phyloP scores from a whole-genome alignment of 2,113 vertebrate genomes.

The Platysteira castanea region DNA sequence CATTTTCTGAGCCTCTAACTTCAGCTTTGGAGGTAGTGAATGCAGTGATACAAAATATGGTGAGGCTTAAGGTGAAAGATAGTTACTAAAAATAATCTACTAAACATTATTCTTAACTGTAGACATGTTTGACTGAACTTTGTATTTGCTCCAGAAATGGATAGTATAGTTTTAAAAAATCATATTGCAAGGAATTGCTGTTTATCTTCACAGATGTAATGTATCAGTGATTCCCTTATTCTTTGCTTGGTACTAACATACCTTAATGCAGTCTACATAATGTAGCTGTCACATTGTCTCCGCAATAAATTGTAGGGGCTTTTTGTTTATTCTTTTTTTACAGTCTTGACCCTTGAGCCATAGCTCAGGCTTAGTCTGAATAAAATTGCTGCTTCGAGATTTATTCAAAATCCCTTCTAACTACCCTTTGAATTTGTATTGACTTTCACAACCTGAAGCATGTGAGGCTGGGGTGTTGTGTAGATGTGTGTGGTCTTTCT shows the following conservation, averaged over 20 bases:
- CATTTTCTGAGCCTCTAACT: neutral
- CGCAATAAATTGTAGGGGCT: neutral
- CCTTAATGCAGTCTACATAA: neutral
- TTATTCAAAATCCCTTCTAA: neutral
- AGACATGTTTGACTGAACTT: neutral
- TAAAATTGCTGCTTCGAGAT: neutral
- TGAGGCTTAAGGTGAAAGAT: neutral
- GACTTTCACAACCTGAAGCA: neutral
- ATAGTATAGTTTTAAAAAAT: neutral
- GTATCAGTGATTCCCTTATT: neutral
- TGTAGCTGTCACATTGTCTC: neutral
- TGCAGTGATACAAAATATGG: neutral
- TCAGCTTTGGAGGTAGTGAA: neutral
- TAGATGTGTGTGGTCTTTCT: neutral
- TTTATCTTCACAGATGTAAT: neutral
- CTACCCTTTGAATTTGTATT: neutral
- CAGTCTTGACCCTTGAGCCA: neutral
- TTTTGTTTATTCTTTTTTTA: neutral
- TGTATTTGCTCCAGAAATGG: neutral
- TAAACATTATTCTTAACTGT: neutral
- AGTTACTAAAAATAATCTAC: neutral
- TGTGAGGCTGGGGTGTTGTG: neutral
- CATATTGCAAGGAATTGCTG: neutral
- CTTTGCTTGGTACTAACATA: neutral
- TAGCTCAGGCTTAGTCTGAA: neutral